Evolutionary conservation across 2,797 vertebrate genomes (phyloP).

Genomic region (Sebastes vulpes): DNA sequence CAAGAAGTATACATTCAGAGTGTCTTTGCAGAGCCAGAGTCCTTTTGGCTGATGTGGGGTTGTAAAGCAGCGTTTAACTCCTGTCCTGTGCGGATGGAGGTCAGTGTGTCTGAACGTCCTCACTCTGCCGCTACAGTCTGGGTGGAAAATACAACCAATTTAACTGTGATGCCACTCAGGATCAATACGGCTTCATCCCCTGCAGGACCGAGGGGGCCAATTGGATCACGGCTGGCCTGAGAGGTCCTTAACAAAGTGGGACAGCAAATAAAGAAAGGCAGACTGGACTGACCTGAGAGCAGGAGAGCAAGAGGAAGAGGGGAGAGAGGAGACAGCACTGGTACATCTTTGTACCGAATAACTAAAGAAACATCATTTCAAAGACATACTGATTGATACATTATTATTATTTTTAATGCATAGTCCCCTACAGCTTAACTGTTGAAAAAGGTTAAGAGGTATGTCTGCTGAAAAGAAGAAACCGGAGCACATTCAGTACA

Average conservation of each 20-base stretch:
- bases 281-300: constrained; percentile 47
- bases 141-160: constrained; percentile 75
- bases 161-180: constrained; percentile 69
- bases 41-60: constrained; percentile 53
- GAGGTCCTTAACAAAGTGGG: constrained; percentile 72
- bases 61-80: constrained; percentile 64
- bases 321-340: constrained; percentile 4
- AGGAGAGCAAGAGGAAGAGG: constrained; percentile 5
- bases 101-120: constrained; percentile 70
- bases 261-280: constrained; percentile 66
- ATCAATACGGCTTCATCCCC: constrained; percentile 79
- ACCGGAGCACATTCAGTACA: constrained; percentile 69
- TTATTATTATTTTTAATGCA: constrained; percentile 20
- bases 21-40: constrained; percentile 65
- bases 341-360: constrained; percentile 11
- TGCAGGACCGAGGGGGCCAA: constrained; percentile 52
- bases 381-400: constrained; percentile 46
- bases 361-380: constrained; percentile 33
- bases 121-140: constrained; percentile 56
- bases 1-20: constrained; percentile 77
- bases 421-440: constrained; percentile 19
- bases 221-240: constrained; percentile 50
- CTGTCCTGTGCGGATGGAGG: constrained; percentile 62
- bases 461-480: constrained; percentile 62
- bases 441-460: constrained; percentile 59